Evolutionary conservation across 1,140 invertebrate species (phyloP).

Genomic region (Cyphomyrmex costatus): DNA sequence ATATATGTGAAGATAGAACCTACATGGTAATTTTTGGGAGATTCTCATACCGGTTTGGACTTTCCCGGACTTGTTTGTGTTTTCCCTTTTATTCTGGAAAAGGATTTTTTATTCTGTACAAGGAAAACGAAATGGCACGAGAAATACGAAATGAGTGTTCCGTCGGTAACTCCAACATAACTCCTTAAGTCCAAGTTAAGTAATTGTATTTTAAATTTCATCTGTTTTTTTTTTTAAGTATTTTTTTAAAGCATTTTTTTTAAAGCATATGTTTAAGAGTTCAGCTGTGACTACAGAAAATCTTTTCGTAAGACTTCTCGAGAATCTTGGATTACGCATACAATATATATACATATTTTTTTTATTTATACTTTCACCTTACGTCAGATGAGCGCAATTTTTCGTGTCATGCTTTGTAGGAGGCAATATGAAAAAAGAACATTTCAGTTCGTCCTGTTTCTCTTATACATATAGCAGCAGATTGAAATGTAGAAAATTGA

Average conservation of each 20-base stretch:
- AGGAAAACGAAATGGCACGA: no score
- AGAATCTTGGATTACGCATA: background rate
- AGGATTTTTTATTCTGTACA: no score
- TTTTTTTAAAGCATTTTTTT: no score
- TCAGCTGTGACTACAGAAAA: background rate
- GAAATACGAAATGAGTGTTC: no score
- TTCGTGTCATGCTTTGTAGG: constrained; percentile 11
- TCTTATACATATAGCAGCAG: constrained; percentile 5
- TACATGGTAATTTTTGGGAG: no score
- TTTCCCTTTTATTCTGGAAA: no score
- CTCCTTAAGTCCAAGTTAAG: no score
- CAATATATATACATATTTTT: background rate
- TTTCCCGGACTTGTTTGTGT: no score
- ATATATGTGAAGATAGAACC: no score
- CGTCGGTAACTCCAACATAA: no score
- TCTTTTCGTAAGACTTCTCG: background rate
- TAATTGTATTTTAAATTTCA: background rate
- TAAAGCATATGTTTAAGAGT: background rate
- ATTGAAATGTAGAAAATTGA: constrained; percentile 54
- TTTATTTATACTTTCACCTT: background rate
- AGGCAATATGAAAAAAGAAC: constrained; percentile 27
- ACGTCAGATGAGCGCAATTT: constrained; percentile 25
- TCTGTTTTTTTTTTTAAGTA: background rate
- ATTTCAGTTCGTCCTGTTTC: background rate
- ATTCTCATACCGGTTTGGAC: no score